Base-by-base conservation (phyloP, 2,888 invertebrate genomes). In the Globia sparganii region DNA sequence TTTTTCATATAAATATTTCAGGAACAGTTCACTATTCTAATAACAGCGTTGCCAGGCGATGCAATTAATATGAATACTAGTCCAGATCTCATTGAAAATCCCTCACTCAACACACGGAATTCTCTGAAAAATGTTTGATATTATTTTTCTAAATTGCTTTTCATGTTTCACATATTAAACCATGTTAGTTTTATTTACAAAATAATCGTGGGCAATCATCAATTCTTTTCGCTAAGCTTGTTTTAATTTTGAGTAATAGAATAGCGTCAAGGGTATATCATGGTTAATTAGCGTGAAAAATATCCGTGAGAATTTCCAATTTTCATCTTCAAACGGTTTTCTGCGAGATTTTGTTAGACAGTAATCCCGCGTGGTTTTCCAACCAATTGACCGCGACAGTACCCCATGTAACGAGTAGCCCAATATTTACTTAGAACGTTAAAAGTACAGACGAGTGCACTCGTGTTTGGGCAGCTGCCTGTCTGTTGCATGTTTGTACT, bases 381-480 rank as follows among this genome's bases (percentile, higher is more conserved):
- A 91, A 87, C 81, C 92, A 93, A 94, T 95, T 94, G 93, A 90
- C 87, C 91, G 91, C 90, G 90, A 93, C 93, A 90, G 91, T 90
- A 90, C 88, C 86, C 86, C 34, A 64, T 65, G 71, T 66, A 67
- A 56, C 66, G 61, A 34, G 79, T 80, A 87, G 88, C 75, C 86
- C 89, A 92, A 93, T 94, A 92, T 94, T 94, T 93, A 88, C 91
- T 90, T 86, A 89, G 91, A 91, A 88, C 90, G 91, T 92, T 92
- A 88, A 89, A 91, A 91, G 89, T 89, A 91, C 91, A 93, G 91
- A 89, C 89, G 93, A 89, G 77, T 86, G 87, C 85, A 84, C 69
- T 81, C 81, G 81, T 94, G 91, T 94, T 95, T 94, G 90, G 77
- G 85, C 95, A 95, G 95, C 93, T 94, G 95, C 81, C 84, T 86